A percentile compares a stretch with the other conserved stretches of the same genome.
phyloP scores from a whole-genome alignment of 2,113 vertebrate species.

The Suncus etruscus region DNA sequence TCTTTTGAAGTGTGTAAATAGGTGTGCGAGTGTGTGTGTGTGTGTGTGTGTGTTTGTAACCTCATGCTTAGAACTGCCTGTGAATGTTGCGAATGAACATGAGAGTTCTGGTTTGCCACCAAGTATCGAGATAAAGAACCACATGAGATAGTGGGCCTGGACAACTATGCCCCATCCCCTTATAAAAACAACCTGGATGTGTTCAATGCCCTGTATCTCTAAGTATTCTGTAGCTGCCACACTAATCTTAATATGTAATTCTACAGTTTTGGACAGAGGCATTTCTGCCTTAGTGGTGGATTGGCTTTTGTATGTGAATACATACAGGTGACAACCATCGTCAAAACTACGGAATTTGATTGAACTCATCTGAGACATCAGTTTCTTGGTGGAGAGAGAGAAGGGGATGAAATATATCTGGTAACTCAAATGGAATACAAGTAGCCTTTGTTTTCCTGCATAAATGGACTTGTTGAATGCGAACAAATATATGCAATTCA shows the following conservation, averaged over 20 bases:
- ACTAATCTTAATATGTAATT: constrained; percentile 75
- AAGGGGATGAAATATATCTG: constrained; percentile 72
- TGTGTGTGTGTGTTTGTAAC: constrained; percentile 56
- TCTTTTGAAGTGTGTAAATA: constrained; percentile 86
- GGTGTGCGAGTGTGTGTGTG: constrained; percentile 59
- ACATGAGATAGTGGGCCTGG: constrained; percentile 37
- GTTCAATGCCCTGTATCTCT: constrained; percentile 75
- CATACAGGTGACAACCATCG: constrained; percentile 74
- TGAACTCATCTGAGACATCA: constrained; percentile 59
- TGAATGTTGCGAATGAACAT: constrained; percentile 75
- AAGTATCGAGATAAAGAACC: constrained; percentile 66
- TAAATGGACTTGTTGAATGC: constrained; percentile 85
- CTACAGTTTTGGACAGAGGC: constrained; percentile 76
- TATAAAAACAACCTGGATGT: constrained; percentile 72
- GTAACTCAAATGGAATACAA: constrained; percentile 78
- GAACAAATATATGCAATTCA: constrained; percentile 88
- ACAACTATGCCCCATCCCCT: constrained; percentile 68
- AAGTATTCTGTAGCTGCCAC: constrained; percentile 81
- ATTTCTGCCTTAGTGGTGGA: constrained; percentile 76
- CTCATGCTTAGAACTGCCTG: constrained; percentile 83
- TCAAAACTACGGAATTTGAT: constrained; percentile 65
- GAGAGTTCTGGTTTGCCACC: constrained; percentile 57
- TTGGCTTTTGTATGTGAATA: constrained; percentile 64
- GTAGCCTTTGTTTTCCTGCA: constrained; percentile 83
- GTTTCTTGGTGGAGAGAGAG: constrained; percentile 74